Conservation (phyloP, 2,113 vertebrate genomes). For the Phyllopteryx taeniolatus region DNA sequence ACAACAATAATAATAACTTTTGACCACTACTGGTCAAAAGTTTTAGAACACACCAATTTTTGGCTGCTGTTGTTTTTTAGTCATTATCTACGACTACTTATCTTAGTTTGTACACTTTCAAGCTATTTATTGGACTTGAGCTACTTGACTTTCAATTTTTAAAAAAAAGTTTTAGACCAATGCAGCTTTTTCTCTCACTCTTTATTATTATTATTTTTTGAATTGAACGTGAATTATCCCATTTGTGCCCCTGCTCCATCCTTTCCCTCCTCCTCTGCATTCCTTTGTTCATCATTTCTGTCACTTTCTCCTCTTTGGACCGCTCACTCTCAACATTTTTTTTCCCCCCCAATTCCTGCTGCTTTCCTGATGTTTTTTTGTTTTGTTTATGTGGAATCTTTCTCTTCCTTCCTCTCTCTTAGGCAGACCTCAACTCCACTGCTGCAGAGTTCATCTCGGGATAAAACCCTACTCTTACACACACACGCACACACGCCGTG, state of each 20-base stretch:
- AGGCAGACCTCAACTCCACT: conserved; percentile 36
- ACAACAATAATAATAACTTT: no score
- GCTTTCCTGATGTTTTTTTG: conserved; percentile 6
- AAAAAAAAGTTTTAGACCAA: no score
- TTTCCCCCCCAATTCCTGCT: not conserved
- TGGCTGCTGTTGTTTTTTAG: no score
- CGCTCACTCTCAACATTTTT: not conserved
- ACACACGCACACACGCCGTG: conserved; percentile 28
- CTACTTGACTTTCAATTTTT: no score
- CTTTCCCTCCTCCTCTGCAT: not conserved
- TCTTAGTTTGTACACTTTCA: no score
- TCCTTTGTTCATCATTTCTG: conserved; percentile 4
- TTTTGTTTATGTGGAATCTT: conserved; percentile 8
- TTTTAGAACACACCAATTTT: no score
- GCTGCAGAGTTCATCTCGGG: conserved; percentile 67
- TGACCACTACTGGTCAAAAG: no score
- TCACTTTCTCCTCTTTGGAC: conserved; percentile 5
- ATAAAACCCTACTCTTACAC: conserved; percentile 36
- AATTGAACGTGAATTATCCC: not conserved
- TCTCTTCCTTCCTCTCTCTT: conserved; percentile 25
- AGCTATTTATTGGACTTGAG: no score
- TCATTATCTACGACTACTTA: no score
- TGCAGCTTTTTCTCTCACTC: no score
- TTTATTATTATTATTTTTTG: not conserved
- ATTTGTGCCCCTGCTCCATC: not conserved